Evolutionary conservation across 2,888 invertebrate genomes (phyloP), one percentile per base, ranked within the genome.

Genomic region (Baronia brevicornis): DNA sequence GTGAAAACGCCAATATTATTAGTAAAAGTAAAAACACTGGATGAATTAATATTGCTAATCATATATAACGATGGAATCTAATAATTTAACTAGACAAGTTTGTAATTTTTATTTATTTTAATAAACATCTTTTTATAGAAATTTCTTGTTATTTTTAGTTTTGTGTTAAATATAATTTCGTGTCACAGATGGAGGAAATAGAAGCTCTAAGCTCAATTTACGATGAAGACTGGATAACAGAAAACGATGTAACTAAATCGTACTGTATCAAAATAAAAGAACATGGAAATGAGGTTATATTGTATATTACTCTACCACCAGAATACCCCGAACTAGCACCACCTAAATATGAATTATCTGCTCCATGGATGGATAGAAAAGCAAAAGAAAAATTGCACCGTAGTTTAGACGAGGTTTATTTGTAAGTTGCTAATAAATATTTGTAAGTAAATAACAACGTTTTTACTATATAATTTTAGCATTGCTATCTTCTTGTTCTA

Each of bases 171-270:
- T n/a, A n/a, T n/a, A 18, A 9, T 25, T 14, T 13, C 35, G 6
- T 28, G 6, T 41, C 12, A 39, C 13, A 89, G 89, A 67, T 68
- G 3, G 91, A 91, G 44, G 93, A 93, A 82, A 78, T 92, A 8
- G 91, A 92, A 71, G 91, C 89, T 0, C 67, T 93, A 8, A 77
- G 82, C 41, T 87, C 93, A 2, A 93, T 94, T 44, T 94, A 92
- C 56, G 89, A 86, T 2, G 75, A 88, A 10, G 90, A 92, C 44
- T 92, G 90, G 88, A 78, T 75, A 33, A 78, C 78, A 3, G 89
- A 91, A 40, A 85, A 87, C 53, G 86, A 80, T 30, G 70, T 69
- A 9, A 72, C 82, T 17, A 77, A 80, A 40, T 79, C 85, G 0
- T 92, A 88, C 56, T 88, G 86, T 43, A 88, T 92, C n/a, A 75